Evolutionary conservation across 2,888 invertebrate species (phyloP), one percentile per base, ranked within the genome.

Genomic region (Noctua comes): DNA sequence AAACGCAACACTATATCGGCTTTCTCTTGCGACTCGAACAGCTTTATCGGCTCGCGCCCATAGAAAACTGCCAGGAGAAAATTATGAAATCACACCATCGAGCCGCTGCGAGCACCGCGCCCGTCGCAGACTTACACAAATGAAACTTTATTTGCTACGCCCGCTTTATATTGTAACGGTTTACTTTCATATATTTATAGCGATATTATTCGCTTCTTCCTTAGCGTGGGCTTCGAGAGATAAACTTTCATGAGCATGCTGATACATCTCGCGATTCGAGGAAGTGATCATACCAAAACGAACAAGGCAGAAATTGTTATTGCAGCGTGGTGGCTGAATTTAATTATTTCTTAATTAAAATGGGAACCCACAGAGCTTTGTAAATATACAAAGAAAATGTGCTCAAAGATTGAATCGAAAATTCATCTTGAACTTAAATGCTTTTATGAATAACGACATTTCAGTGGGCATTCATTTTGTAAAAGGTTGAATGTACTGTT

Each of bases 31-130:
- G 88, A 91, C 91, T 90, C 85, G 86, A 90, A 91, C 93, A 92
- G 91, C 94, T 94, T 93, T 93, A 95, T 93, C 93, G 92, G 87
- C 90, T 87, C 90, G 92, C 92, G 91, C 91, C 93, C 91, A 93
- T 94, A 94, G 94, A 95, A 95, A 94, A 94, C 92, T 89, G 90
- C 88, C 89, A 84, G 91, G 95, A 94, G 95, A 95, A 94, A 95
- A 95, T 95, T 94, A 95, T 95, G 91, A 94, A 95, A 94, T 92
- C 92, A 91, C 91, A 89, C 88, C 89, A 89, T 86, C 83, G 86
- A 76, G 86, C 73, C 79, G 84, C 80, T 79, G 84, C 84, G 82
- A 80, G 84, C 81, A 85, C 80, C 78, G 82, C 82, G 77, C 87
- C 85, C 73, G 85, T 84, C 84, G 68, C 77, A 80, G 82, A 68